Evolutionary conservation across 1,140 invertebrate genomes (phyloP), one percentile per base, ranked within the genome.

Genomic region (Idris sp.): DNA sequence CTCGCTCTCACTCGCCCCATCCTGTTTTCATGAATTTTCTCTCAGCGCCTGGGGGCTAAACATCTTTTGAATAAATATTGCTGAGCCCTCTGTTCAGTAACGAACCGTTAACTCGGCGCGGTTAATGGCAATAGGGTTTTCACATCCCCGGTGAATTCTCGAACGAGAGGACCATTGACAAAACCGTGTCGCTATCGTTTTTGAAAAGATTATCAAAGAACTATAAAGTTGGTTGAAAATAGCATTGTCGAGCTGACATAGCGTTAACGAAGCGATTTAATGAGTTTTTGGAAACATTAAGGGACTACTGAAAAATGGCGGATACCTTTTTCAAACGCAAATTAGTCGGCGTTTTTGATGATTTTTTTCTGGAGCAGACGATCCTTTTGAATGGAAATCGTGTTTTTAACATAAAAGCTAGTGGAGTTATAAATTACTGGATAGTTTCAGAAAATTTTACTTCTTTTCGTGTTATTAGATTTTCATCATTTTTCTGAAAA

Each of bases 31-130:
- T 13, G 26, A 2, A 54, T 74, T 54, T 46, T 76, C 67, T 71
- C 74, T 71, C 51, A 65, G 49, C 56, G 56, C 68, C 64, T 58
- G 16, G 65, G 56, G 82, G 78, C 82, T 65, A 81, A 83, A 83
- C 68, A 64, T 77, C 82, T 82, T 84, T 85, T 85, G 79, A 49
- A 64, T 56, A 77, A 74, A 80, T 80, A 81, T 81, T 74, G 77
- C 62, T 62, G 26, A 73, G 54, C 54, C 44, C 62, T 78, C 68
- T 75, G 83, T 83, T 83, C 79, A 74, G 69, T 78, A 78, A 83
- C 81, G 81, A 84, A 85, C 84, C 85, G 85, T 86, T 85, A 85
- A 85, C 84, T 85, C 71, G 81, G 77, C 79, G 76, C 79, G n/a
- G n/a, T 80, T 84, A 85, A 85, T 81, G 74, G 77, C 38, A 49